Evolutionary conservation across 2,888 invertebrate species (phyloP).

Genomic region (Agriopis aurantiaria): DNA sequence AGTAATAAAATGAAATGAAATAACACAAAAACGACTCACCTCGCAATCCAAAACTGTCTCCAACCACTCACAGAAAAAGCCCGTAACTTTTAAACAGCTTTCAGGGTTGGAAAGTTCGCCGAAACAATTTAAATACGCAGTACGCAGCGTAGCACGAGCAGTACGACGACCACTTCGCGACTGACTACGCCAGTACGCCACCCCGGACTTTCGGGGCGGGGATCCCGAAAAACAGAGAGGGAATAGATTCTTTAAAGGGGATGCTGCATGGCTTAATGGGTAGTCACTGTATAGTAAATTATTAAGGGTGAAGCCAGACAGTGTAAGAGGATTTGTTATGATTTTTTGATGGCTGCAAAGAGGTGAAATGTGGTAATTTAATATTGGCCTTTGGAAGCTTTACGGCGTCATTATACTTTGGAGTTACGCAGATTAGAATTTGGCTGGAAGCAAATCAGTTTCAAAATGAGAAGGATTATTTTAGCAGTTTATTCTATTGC

Average conservation of each 20-base stretch:
- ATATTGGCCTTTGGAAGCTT: constrained; percentile 26
- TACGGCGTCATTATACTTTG: constrained; percentile 17
- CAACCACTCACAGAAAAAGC: constrained; percentile 41
- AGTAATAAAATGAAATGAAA: background rate
- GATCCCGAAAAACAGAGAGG: constrained; percentile 55
- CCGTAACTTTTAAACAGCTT: constrained; percentile 19
- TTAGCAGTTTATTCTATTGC: no score
- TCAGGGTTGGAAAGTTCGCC: constrained; percentile 33
- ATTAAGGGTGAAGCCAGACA: constrained; percentile 52
- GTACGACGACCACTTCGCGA: constrained; percentile 33
- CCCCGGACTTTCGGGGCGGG: constrained; percentile 55
- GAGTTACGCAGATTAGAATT: constrained; percentile 5
- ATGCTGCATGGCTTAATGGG: constrained; percentile 47
- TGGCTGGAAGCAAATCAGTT: background rate
- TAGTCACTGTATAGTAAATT: constrained; percentile 53
- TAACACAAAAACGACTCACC: constrained; percentile 37
- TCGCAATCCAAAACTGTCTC: constrained; percentile 23
- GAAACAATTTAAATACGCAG: constrained; percentile 11
- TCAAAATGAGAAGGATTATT: background rate
- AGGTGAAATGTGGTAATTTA: constrained; percentile 29
- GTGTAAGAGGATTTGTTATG: constrained; percentile 52
- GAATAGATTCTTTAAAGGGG: constrained; percentile 52
- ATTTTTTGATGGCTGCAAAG: constrained; percentile 46
- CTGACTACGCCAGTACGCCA: constrained; percentile 42
- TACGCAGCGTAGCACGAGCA: constrained; percentile 32